Base-by-base conservation (phyloP, 2,113 vertebrate genomes). In the Turdus rufiventris region DNA sequence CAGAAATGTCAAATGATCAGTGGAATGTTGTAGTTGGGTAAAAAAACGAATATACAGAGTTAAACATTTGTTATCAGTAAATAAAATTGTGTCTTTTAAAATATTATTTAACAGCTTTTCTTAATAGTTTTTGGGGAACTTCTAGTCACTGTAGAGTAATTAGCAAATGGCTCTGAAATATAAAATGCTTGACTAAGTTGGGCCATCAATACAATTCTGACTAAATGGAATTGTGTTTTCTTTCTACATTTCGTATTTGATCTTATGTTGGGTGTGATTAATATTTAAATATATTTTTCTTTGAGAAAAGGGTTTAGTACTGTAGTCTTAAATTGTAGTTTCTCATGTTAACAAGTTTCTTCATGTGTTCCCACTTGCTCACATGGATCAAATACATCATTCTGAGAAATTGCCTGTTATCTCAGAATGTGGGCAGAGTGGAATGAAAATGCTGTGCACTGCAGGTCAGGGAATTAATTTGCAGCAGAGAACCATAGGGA, bases 401-500 rank as follows among this genome's bases (percentile, higher is more conserved):
- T 91, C 0, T 5, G 57, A 76, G 70, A 78, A 94, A 65, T 33
- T 53, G 47, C 58, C 38, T 60, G 18, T 93, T 93, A 85, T 57
- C 70, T 48, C 34, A 88, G 63, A 16, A 31, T 73, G 61, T 48
- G 77, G 42, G 34, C 72, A 54, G 67, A 53, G 42, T 26, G 78
- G 67, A 66, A 61, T 85, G 94, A 65, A 85, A 91, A 95, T 76
- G 54, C 78, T 93, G 70, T 82, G 54, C 33, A 15, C 62, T 76
- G 50, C 67, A 83, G 67, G 78, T 91, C 75, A 73, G 71, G 63
- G 90, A 80, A 73, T 95, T 88, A 57, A 90, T 93, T 73, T 76
- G 16, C 51, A 85, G 71, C 29, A 28, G 67, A 82, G 54, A 83
- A 53, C 31, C 7, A 1, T 23, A 14, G 66, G 51, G 75, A 94